Evolutionary conservation across 2,888 invertebrate genomes (phyloP).

Genomic region (Ophioninae sp.): DNA sequence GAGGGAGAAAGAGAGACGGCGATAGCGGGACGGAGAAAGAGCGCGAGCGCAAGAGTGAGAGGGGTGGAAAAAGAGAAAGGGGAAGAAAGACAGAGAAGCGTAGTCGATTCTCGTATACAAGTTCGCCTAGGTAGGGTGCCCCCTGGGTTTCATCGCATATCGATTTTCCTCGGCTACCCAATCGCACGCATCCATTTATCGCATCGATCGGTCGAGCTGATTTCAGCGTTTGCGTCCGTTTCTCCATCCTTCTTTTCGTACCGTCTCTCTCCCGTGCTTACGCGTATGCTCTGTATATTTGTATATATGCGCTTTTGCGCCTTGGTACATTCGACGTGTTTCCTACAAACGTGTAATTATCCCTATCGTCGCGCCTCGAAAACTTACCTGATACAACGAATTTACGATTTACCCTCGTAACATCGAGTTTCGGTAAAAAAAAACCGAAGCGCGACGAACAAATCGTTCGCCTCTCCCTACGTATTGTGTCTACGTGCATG

Average conservation of each 20-base stretch:
- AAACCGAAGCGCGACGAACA: not conserved
- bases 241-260: constrained; percentile 45
- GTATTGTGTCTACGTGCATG: not conserved
- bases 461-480: not conserved
- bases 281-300: constrained; percentile 15
- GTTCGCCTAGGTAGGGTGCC: constrained; percentile 72
- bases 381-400: not conserved
- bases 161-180: constrained; percentile 82
- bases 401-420: not conserved
- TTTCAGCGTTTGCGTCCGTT: constrained; percentile 78
- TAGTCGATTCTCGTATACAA: constrained; percentile 51
- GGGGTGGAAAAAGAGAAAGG: constrained; percentile 23
- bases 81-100: constrained; percentile 64
- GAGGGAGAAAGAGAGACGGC: constrained; percentile 2
- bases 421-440: not conserved
- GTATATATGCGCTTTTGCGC: constrained; percentile 13
- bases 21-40: constrained; percentile 29
- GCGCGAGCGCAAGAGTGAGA: constrained; percentile 57
- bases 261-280: not conserved
- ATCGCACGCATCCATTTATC: constrained; percentile 90
- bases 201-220: constrained; percentile 85
- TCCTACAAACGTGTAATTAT: constrained; percentile 2
- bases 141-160: constrained; percentile 70
- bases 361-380: not conserved
- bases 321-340: constrained; percentile 1